Percentiles rank a stretch among this genome's conserved stretches.
phyloP scores from a whole-genome alignment of 1,140 invertebrate species.

The Eurosta solidaginis region DNA sequence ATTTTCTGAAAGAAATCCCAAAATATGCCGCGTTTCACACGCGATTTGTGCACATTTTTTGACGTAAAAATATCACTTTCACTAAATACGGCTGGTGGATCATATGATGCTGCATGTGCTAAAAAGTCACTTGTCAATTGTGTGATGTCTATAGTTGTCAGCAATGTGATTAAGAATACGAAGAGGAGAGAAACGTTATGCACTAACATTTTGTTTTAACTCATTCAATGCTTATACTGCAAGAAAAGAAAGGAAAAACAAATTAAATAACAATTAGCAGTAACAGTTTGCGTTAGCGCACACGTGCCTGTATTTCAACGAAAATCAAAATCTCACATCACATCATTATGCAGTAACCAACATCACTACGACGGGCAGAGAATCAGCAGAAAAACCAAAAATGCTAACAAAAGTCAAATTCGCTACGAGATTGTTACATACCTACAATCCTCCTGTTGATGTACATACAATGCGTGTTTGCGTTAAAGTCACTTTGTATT shows the following conservation, averaged over 20 bases:
- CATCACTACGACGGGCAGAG: neutral
- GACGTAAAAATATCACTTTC: neutral
- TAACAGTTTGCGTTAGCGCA: no score
- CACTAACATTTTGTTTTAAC: neutral
- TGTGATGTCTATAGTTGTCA: neutral
- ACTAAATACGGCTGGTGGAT: neutral
- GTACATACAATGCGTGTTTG: neutral
- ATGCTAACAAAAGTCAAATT: neutral
- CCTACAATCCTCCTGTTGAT: neutral
- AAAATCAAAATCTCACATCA: no score
- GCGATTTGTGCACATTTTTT: constrained; percentile 19
- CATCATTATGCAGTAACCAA: no score
- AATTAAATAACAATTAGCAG: neutral
- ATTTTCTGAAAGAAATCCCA: constrained; percentile 58
- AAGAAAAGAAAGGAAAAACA: neutral
- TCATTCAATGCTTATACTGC: neutral
- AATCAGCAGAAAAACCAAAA: neutral
- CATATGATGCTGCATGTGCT: neutral
- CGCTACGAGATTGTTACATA: no score
- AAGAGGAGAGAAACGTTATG: neutral
- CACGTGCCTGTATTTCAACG: no score
- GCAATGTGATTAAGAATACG: neutral
- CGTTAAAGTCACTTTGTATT: neutral
- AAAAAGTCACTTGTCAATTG: neutral
- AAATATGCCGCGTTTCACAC: constrained; percentile 46